Evolutionary conservation across 1,140 invertebrate species (phyloP).

Genomic region (Drosophila punjabiensis): DNA sequence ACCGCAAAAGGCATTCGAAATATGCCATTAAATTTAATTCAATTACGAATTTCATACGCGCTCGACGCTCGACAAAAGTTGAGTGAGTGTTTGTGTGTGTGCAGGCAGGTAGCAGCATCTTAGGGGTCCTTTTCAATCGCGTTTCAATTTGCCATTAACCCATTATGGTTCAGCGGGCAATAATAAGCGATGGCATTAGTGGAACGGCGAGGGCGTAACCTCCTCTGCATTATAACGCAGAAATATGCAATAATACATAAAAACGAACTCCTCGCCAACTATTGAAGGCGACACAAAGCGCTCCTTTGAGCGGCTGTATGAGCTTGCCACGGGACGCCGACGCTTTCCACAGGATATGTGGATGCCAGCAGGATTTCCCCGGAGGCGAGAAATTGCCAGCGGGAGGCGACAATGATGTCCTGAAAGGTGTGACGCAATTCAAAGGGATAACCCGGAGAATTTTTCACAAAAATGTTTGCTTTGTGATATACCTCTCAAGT

Average conservation of each 20-base stretch:
- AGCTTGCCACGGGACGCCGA: background rate
- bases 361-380: conserved; percentile 45
- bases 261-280: conserved; percentile 66
- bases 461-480: background rate
- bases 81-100: conserved; percentile 9
- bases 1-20: conserved; percentile 60
- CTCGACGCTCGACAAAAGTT: conserved; percentile 21
- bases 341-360: background rate
- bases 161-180: conserved; percentile 78
- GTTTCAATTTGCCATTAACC: conserved; percentile 83
- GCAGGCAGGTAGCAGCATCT: conserved; percentile 15
- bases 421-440: conserved; percentile 65
- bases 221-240: conserved; percentile 41
- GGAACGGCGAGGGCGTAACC: conserved; percentile 18
- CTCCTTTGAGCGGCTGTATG: conserved; percentile 57
- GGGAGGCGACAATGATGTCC: conserved; percentile 41
- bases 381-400: conserved; percentile 53
- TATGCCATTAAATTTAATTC: conserved; percentile 83
- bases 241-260: conserved; percentile 83
- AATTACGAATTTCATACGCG: conserved; percentile 78
- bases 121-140: conserved; percentile 62
- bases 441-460: conserved; percentile 26
- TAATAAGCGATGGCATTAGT: conserved; percentile 59
- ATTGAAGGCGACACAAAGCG: conserved; percentile 77
- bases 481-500: conserved; percentile 7